Evolutionary conservation across 2,888 invertebrate species (phyloP).

Genomic region (Tanypteryx hageni): DNA sequence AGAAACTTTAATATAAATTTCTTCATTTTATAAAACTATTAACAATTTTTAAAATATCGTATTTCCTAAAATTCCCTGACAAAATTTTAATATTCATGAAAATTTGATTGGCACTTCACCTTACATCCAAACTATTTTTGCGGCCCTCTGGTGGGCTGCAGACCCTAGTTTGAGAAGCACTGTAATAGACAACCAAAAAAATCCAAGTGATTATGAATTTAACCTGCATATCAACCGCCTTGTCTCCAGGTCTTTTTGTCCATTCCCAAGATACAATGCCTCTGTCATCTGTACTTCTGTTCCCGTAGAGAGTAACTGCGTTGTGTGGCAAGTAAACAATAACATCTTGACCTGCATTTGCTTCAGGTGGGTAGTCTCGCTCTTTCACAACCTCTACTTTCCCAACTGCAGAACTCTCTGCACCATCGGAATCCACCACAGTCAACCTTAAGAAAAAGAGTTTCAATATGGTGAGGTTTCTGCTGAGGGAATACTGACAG

Average conservation of each 20-base stretch:
- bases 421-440: conserved; percentile 93
- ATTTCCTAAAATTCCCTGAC: too few relatives aligned
- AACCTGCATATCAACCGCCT: conserved; percentile 93
- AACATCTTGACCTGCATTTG: conserved; percentile 93
- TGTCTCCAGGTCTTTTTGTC: conserved; percentile 92
- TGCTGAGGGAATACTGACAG: too few relatives aligned
- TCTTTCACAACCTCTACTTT: conserved; percentile 93
- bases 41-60: too few relatives aligned
- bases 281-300: conserved; percentile 93
- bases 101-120: too few relatives aligned
- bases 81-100: too few relatives aligned
- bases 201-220: not conserved
- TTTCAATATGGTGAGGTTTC: too few relatives aligned
- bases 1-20: too few relatives aligned
- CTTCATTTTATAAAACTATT: too few relatives aligned
- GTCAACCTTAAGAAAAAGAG: conserved; percentile 79
- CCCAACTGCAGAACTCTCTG: conserved; percentile 89
- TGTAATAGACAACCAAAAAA: not conserved
- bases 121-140: too few relatives aligned
- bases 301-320: conserved; percentile 90
- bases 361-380: conserved; percentile 96
- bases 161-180: too few relatives aligned
- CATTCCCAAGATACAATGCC: conserved; percentile 96
- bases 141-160: too few relatives aligned
- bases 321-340: conserved; percentile 94